phyloP scores from a whole-genome alignment of 1,140 invertebrate species.

The Trialeurodes vaporariorum region DNA sequence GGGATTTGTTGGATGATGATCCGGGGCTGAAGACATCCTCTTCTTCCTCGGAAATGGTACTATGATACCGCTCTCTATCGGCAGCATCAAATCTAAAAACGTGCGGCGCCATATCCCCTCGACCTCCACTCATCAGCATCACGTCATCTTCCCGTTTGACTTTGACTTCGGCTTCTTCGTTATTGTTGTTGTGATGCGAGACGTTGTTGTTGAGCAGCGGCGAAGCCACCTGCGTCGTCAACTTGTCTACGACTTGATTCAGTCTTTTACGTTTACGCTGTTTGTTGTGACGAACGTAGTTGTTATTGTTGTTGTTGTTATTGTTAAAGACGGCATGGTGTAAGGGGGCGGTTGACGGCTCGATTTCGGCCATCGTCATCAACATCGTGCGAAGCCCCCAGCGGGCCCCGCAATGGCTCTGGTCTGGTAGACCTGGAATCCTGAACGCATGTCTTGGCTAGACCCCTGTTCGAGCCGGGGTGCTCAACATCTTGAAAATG shows the following conservation, averaged over 20 bases:
- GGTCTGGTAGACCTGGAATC: background rate
- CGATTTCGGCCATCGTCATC: background rate
- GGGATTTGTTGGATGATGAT: constrained; percentile 39
- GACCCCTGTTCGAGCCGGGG: background rate
- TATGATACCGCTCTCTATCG: constrained; percentile 34
- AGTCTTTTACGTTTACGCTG: constrained; percentile 58
- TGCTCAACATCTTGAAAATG: background rate
- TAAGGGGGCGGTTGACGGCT: background rate
- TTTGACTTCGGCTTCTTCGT: constrained; percentile 25
- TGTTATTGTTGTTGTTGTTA: constrained; percentile 40
- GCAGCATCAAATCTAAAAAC: constrained; percentile 42
- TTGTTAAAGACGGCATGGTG: constrained; percentile 40
- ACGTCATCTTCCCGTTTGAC: constrained; percentile 17
- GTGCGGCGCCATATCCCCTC: constrained; percentile 27
- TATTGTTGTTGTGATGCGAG: constrained; percentile 25
- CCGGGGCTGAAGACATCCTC: constrained; percentile 45
- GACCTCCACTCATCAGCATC: constrained; percentile 8
- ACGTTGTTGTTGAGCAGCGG: constrained; percentile 28
- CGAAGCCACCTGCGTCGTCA: constrained; percentile 39
- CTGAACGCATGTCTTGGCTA: background rate
- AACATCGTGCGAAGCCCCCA: background rate
- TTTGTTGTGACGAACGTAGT: constrained; percentile 29
- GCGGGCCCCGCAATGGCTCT: background rate
- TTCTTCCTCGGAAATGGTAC: constrained; percentile 34
- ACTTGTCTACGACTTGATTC: constrained; percentile 58